Evolutionary conservation across 2,113 vertebrate genomes (phyloP), one percentile per base, ranked within the genome.

Genomic region (Paedocypris sp.): DNA sequence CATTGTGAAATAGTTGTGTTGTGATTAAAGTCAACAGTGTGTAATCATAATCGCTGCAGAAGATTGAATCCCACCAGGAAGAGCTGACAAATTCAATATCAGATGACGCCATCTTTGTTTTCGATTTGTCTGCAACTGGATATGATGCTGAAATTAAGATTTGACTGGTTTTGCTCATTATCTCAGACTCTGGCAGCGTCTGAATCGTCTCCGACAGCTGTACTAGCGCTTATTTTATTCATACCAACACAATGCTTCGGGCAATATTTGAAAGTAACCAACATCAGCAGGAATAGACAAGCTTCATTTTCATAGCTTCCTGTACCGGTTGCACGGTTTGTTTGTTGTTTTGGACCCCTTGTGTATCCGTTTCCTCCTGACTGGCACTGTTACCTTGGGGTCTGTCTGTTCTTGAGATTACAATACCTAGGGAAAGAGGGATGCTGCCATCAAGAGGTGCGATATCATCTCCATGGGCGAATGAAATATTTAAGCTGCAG

Each of bases 381-480:
- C 43, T 53, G 41, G 29, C 20, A 54, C 36, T n/a, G 25, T 9
- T 19, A 28, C 22, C 59, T 36, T 20, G 46, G 25, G 62, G 62
- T 58, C 49, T 25, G 19, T 50, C 46, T 50, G 33, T 29, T 32
- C 10, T 31, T 33, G 39, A 20, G 13, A 54, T 46, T 52, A 28
- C 48, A 63, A 67, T 50, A 69, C 54, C 36, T 42, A 54, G 71
- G 71, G 52, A 60, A 66, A 60, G 41, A 43, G 35, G 35, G 62
- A 68, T 70, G 65, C 68, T 66, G 68, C 62, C 58, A 71, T 68
- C 51, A 64, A 41, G 58, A 71, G 68, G 65, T 61, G 25, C 23
- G 39, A 38, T 43, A 13, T 38, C 29, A 70, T 60, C 42, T 64
- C 61, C 7, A 20, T 58, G 31, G 38, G 61, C 50, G 42, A 26